phyloP scores from a whole-genome alignment of 2,797 vertebrate genomes.

The Megalops cyprinoides region DNA sequence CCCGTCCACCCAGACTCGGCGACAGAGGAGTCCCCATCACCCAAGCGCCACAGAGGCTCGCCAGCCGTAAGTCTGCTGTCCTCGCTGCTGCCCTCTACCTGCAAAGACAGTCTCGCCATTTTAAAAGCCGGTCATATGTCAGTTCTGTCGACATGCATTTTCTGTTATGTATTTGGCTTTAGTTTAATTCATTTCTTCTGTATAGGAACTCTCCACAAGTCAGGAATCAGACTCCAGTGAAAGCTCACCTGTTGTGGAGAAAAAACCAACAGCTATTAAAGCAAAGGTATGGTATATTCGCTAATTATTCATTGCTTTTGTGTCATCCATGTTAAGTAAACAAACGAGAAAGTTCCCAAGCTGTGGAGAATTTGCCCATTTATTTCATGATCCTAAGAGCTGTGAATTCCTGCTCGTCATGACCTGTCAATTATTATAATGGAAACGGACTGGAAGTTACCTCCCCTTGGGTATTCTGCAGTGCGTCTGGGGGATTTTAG shows the following conservation, averaged over 20 bases:
- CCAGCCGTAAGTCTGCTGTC: not conserved
- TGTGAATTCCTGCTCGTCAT: too few relatives aligned
- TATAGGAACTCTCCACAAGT: conserved; percentile 54
- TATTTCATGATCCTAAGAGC: too few relatives aligned
- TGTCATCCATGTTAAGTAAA: not conserved
- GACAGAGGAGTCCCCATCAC: conserved; percentile 41
- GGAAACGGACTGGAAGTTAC: not conserved
- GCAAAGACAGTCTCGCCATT: too few relatives aligned
- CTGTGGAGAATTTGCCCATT: too few relatives aligned
- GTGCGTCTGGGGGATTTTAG: not conserved
- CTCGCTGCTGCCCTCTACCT: too few relatives aligned
- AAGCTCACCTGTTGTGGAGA: conserved; percentile 35
- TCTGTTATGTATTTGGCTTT: conserved; percentile 17
- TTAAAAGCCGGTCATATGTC: too few relatives aligned
- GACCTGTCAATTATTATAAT: not conserved
- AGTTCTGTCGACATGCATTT: too few relatives aligned
- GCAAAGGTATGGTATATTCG: conserved; percentile 59
- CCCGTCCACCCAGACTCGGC: conserved; percentile 31
- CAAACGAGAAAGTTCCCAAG: not conserved
- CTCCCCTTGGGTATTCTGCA: not conserved
- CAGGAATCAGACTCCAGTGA: conserved; percentile 41
- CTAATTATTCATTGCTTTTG: not conserved
- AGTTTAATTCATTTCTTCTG: conserved; percentile 3
- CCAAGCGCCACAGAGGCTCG: conserved; percentile 34
- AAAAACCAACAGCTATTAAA: conserved; percentile 34